Conservation (phyloP, 2,888 invertebrate genomes). For the Scaptomyza caliginosa region DNA sequence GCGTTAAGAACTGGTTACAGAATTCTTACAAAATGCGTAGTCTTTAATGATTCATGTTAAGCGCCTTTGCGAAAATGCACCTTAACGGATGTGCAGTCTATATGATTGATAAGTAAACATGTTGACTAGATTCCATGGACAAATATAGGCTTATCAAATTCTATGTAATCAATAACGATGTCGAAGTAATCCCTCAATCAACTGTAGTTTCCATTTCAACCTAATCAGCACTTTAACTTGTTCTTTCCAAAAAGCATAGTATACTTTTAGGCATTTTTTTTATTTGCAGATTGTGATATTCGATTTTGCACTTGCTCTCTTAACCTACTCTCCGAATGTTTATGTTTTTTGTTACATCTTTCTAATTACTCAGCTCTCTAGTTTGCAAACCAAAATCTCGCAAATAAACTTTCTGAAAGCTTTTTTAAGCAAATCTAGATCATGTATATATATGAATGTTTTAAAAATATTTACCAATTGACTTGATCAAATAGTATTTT, state of each 20-base stretch:
- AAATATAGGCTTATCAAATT: too few species aligned
- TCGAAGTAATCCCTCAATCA: too few species aligned
- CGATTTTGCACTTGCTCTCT: not conserved
- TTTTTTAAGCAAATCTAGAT: conserved; percentile 4
- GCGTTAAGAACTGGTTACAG: conserved; percentile 14
- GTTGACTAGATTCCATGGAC: not conserved
- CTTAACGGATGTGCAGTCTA: not conserved
- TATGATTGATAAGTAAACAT: not conserved
- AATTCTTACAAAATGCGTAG: not conserved
- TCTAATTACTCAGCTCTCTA: conserved; percentile 3
- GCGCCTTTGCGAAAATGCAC: not conserved
- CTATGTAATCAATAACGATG: too few species aligned
- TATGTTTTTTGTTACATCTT: not conserved
- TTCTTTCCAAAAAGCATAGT: not conserved
- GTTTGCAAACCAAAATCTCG: not conserved
- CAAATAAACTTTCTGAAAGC: conserved; percentile 11
- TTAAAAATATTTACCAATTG: conserved; percentile 39
- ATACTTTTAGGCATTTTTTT: not conserved
- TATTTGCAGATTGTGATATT: not conserved
- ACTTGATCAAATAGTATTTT: conserved; percentile 10
- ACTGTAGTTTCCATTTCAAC: too few species aligned
- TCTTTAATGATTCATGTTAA: conserved; percentile 15
- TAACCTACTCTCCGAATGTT: not conserved
- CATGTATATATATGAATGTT: conserved; percentile 4
- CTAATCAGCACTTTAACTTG: too few species aligned